A percentile compares a stretch with the other conserved stretches of the same genome.
phyloP scores from a whole-genome alignment of 1,140 invertebrate species.

The Palaemon carinicauda region DNA sequence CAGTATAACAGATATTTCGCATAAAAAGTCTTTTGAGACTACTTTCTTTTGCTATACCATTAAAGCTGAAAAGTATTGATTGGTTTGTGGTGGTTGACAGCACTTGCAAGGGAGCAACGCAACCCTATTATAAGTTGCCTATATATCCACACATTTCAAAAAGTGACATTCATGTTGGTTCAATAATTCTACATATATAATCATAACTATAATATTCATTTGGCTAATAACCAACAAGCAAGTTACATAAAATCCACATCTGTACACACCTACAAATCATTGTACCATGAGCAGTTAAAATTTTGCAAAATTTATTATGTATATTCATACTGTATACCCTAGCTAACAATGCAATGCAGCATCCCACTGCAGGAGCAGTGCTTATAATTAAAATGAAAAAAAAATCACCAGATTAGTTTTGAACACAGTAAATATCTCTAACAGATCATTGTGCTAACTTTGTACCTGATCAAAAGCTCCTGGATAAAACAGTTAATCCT shows the following conservation, averaged over 20 bases:
- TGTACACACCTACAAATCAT: conserved; percentile 45
- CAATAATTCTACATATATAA: conserved; percentile 13
- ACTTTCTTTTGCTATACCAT: background rate
- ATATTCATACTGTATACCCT: conserved; percentile 8
- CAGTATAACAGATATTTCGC: background rate
- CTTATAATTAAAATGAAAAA: background rate
- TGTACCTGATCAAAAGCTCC: conserved; percentile 51
- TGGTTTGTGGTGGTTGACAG: background rate
- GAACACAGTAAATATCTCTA: conserved; percentile 14
- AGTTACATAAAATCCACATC: conserved; percentile 37
- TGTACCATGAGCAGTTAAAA: conserved; percentile 32
- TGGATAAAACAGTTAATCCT: conserved; percentile 36
- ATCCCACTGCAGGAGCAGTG: conserved; percentile 42
- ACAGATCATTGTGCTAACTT: conserved; percentile 56
- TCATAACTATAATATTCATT: conserved; percentile 14
- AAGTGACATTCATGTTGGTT: conserved; percentile 14
- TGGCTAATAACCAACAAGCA: conserved; percentile 44
- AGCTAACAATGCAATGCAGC: conserved; percentile 38
- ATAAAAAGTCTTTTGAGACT: background rate
- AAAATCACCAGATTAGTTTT: conserved; percentile 28
- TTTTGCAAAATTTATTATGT: conserved; percentile 49
- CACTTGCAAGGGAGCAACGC: background rate
- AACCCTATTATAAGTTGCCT: conserved; percentile 17
- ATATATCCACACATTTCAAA: conserved; percentile 20
- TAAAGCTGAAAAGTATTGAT: background rate